Base-by-base conservation (phyloP, 2,113 vertebrate species). In the Onychorhynchus coronatus region DNA sequence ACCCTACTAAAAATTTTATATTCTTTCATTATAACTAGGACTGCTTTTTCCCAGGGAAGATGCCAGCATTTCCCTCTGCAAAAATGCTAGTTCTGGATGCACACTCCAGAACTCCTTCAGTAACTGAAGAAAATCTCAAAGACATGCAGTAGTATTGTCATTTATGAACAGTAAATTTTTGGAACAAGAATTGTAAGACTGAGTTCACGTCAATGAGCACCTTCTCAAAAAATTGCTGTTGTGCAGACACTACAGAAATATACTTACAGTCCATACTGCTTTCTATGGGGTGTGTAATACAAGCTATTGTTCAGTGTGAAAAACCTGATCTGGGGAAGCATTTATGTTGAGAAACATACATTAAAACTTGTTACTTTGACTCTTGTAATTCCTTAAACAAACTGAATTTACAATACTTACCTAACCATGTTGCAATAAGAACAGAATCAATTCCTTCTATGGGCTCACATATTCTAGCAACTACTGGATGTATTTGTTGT, bases 401-500 rank as follows among this genome's bases (percentile, higher is more conserved):
- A 79, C 68, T 61, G 31, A 68, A 42, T 78, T 77, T n/a, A 20
- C 53, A 58, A 91, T 78, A 98, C 98, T 97, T 95, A 98, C 98
- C 98, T 96, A 98, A 97, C 99, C 99, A 99, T 0, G 98, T 97
- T 89, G 99, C 99, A 96, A 99, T 98, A 93, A 99, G 99, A 46
- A 98, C 97, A 56, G 98, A 96, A 83, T 99, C 99, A 71, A 99
- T 99, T 95, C 99, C 99, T 46, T 99, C 99, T 79, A 99, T 99
- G 72, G 99, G 99, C 47, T 99, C 99, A 95, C 99, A 99, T 95
- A 99, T 99, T 61, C 99, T 98, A 96, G 98, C 98, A 97, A 99
- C 99, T 49, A 99, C 99, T 14, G 99, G 99, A 96, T 99, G 99
- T 84, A 99, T 95, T 97, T 99, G 99, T 96, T 99, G 99, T 72